phyloP scores from a whole-genome alignment of 23 tunicate genomes.

The Clavelina lepadiformis region DNA sequence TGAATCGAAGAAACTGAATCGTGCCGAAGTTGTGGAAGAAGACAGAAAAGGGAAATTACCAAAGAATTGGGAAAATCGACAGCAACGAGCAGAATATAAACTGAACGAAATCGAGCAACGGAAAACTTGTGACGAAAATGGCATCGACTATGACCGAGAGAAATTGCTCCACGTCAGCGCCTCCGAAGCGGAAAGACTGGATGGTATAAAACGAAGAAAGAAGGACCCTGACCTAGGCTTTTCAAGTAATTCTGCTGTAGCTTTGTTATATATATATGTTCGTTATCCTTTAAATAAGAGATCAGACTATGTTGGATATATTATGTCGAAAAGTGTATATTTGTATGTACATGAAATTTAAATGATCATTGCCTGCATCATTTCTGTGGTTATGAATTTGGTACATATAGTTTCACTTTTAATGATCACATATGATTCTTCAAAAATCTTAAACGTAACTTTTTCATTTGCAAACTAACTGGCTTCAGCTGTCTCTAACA shows the following conservation, averaged over 20 bases:
- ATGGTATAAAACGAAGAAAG: slow-evolving; percentile 37
- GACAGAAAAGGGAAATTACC: slow-evolving; percentile 78
- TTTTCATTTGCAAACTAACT: too few species aligned
- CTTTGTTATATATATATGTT: too few species aligned
- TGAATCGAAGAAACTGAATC: slow-evolving; percentile 62
- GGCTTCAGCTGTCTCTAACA: too few species aligned
- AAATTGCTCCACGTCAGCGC: slow-evolving; percentile 60
- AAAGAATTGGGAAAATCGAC: slow-evolving; percentile 73
- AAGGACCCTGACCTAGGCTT: slow-evolving; percentile 81
- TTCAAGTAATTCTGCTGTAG: slow-evolving; percentile 61
- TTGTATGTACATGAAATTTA: too few species aligned
- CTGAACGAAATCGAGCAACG: slow-evolving; percentile 55
- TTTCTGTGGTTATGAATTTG: too few species aligned
- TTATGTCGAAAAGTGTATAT: too few species aligned
- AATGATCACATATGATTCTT: too few species aligned
- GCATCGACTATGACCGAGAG: slow-evolving; percentile 66
- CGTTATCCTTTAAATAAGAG: too few species aligned
- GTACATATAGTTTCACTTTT: too few species aligned
- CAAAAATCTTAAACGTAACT: too few species aligned
- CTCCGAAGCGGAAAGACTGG: slow-evolving; percentile 64
- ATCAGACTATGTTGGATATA: too few species aligned
- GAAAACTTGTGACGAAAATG: slow-evolving; percentile 62
- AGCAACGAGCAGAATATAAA: slow-evolving; percentile 76
- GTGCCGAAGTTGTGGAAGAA: slow-evolving; percentile 88
- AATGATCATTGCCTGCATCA: too few species aligned